These are phyloP conservation scores for Diorhabda elongata DNA, from an alignment of 1,140 invertebrate species.

Conservation along the genomic window DNA sequence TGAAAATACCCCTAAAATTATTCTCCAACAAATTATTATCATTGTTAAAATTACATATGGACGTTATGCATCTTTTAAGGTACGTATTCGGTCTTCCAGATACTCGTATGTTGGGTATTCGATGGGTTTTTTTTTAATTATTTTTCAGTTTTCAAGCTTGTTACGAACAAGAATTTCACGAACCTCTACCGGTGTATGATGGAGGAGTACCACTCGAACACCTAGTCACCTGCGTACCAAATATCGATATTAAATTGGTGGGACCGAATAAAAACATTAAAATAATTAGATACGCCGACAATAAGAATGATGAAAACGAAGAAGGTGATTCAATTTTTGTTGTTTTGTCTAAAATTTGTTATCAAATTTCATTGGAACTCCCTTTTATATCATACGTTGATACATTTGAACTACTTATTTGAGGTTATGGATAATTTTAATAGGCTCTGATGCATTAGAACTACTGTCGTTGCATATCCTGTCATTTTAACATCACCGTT, in stretches of 20 bases:
- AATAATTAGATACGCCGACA: constrained; percentile 44
- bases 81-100: constrained; percentile 35
- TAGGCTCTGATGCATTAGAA: too few relatives aligned
- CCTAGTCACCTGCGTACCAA: constrained; percentile 76
- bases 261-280: constrained; percentile 42
- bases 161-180: constrained; percentile 67
- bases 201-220: constrained; percentile 81
- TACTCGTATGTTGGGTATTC: too few relatives aligned
- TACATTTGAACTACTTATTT: too few relatives aligned
- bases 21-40: constrained; percentile 60
- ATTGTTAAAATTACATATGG: constrained; percentile 61
- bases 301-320: constrained; percentile 16
- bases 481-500: too few relatives aligned
- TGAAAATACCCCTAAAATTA: constrained; percentile 60
- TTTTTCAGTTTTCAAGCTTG: constrained; percentile 67
- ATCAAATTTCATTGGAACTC: too few relatives aligned
- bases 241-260: constrained; percentile 54
- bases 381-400: too few relatives aligned
- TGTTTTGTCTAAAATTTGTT: too few relatives aligned
- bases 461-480: too few relatives aligned
- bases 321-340: constrained; percentile 21
- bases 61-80: constrained; percentile 68
- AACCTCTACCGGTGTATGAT: constrained; percentile 52
- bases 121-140: too few relatives aligned
- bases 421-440: too few relatives aligned